These are phyloP conservation scores for Cabera pusaria DNA, from an alignment of 2,888 invertebrate genomes.

Conservation along the genomic window DNA sequence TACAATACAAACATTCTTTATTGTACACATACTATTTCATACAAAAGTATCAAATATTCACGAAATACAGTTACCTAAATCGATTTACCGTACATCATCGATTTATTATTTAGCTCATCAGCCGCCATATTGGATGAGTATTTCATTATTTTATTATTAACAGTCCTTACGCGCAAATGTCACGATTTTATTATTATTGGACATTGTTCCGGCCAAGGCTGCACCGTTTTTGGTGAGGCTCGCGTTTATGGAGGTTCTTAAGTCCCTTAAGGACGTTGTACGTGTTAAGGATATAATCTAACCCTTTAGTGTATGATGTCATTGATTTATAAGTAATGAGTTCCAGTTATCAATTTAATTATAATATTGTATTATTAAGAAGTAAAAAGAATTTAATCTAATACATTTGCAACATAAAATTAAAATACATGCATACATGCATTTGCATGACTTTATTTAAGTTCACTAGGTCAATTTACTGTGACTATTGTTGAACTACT, in stretches of 20 bases:
- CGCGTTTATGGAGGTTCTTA: conserved; percentile 52
- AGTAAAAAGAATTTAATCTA: no score
- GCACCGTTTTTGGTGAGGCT: conserved; percentile 61
- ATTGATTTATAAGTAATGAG: conserved; percentile 4
- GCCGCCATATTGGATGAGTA: conserved; percentile 43
- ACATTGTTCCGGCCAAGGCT: conserved; percentile 74
- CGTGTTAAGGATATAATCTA: conserved; percentile 47
- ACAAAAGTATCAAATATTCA: no score
- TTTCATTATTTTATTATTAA: conserved; percentile 42
- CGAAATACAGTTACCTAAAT: no score
- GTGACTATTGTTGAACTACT: no score
- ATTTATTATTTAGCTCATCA: conserved; percentile 43
- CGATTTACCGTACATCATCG: conserved; percentile 29
- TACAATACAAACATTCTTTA: no score
- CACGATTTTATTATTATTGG: conserved; percentile 77
- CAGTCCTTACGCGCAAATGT: conserved; percentile 45
- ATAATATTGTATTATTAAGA: no score
- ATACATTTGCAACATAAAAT: no score
- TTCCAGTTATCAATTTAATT: no score
- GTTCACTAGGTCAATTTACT: no score
- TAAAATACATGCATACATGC: no score
- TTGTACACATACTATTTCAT: no score
- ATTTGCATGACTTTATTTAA: no score
- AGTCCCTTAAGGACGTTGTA: conserved; percentile 39
- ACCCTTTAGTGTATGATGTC: conserved; percentile 33